Base-by-base conservation (phyloP, 2,888 invertebrate genomes). In the Biston betularia region DNA sequence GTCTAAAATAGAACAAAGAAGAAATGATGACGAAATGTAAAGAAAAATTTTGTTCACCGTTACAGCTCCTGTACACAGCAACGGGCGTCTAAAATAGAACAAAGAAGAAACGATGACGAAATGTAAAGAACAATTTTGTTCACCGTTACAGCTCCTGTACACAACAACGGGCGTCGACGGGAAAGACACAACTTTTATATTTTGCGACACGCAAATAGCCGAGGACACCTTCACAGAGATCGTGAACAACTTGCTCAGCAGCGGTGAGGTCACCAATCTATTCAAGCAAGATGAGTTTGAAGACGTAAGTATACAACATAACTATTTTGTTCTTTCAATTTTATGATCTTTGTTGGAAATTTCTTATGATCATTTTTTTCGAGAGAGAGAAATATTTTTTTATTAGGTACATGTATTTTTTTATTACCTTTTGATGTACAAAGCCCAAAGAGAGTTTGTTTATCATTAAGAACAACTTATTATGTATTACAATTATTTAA, bases 251-350 rank as follows among this genome's bases (percentile, higher is more conserved):
- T 95, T 98, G 87, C 93, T 98, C 65, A 97, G 97, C 83, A 97
- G 97, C 71, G 98, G 98, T 0, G 98, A 98, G 89, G 96, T 98
- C 65, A 95, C 97, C 6, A 98, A 98, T 88, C 93, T 98, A n/a
- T 98, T 96, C 83, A 97, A 97, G 82, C 85, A 95, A 0, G 98
- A 98, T 74, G 98, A 98, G 87, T 96, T 98, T 89, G 98, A 98
- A 83, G 98, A 98, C 80, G 97, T 97, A 34, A 45, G 56, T 44
- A 14, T 24, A 2, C 24, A 24, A 24, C 24, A 3, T 3, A 24
- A 24, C 24, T 24, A 24, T 24, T 2, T 24, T 24, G 3, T 24
- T 24, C 53, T 40, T 50, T 11, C 5, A 44, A 15, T 15, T 11
- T 45, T 45, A 15, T 15, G n/a, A n/a, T n/a, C n/a, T n/a, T n/a